Percentiles rank a stretch among this genome's conserved stretches.
phyloP scores from a whole-genome alignment of 2,113 vertebrate species.

The Tamias sibiricus region DNA sequence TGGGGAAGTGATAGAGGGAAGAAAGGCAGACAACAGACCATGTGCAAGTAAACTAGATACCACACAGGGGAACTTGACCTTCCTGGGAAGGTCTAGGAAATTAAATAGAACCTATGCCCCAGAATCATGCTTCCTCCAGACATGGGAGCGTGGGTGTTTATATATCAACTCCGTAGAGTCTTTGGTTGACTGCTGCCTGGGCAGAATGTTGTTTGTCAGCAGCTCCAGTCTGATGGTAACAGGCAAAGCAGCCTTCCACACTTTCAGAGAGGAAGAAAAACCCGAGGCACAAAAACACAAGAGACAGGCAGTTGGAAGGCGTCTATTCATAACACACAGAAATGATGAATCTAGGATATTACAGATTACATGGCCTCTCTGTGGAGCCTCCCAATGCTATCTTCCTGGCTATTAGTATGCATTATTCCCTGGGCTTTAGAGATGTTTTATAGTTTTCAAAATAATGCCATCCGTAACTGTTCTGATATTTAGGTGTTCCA shows the following conservation, averaged over 20 bases:
- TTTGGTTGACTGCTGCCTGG: background rate
- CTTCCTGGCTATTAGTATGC: background rate
- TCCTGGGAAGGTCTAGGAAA: background rate
- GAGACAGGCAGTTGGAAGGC: background rate
- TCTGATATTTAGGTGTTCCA: slow-evolving; percentile 88
- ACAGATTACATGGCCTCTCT: background rate
- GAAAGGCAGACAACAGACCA: background rate
- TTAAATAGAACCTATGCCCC: background rate
- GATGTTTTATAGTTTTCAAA: slow-evolving; percentile 7
- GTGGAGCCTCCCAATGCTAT: background rate
- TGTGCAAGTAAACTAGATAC: background rate
- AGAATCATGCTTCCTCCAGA: background rate
- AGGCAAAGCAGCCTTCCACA: background rate
- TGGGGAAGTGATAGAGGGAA: background rate
- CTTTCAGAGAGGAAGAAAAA: background rate
- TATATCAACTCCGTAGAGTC: background rate
- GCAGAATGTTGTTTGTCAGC: background rate
- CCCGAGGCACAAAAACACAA: background rate
- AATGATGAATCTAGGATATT: background rate
- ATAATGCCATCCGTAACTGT: slow-evolving; percentile 30
- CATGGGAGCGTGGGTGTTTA: background rate
- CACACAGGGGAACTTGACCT: background rate
- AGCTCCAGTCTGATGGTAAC: background rate
- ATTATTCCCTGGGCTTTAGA: slow-evolving; percentile 13
- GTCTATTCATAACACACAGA: background rate